Evolutionary conservation across 2,797 vertebrate genomes (phyloP).

Genomic region (Esox lucius): DNA sequence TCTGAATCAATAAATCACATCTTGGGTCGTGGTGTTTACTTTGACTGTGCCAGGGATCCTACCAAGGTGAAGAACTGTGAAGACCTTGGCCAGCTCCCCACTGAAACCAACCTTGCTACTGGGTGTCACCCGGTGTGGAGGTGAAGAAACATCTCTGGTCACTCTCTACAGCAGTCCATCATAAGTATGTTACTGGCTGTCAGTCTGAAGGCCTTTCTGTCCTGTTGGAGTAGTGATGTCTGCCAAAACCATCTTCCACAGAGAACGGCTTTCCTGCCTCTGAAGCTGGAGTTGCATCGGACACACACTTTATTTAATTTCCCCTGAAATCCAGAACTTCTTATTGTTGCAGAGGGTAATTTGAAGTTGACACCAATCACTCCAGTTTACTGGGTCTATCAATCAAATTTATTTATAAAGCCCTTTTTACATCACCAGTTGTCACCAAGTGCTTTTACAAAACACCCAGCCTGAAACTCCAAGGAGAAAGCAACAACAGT

Average conservation of each 20-base stretch:
- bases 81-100: slow-evolving; percentile 9
- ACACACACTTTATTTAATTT: too few relatives aligned
- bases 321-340: too few relatives aligned
- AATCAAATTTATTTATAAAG: too few relatives aligned
- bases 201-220: not conserved
- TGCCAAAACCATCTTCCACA: not conserved
- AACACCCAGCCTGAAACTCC: too few relatives aligned
- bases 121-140: slow-evolving; percentile 42
- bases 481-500: too few relatives aligned
- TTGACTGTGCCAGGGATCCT: not conserved
- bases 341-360: too few relatives aligned
- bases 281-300: too few relatives aligned
- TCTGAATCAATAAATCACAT: not conserved
- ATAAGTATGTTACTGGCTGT: slow-evolving; percentile 1
- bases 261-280: not conserved
- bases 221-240: not conserved
- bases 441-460: too few relatives aligned
- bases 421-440: too few relatives aligned
- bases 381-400: not conserved
- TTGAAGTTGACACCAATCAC: not conserved
- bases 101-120: slow-evolving; percentile 22
- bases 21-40: not conserved
- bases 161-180: not conserved
- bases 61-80: not conserved
- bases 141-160: slow-evolving; percentile 6